Percentiles rank a stretch among this genome's conserved stretches.
Conservation (phyloP, 2,888 invertebrate species). For the Torymus texanus region DNA sequence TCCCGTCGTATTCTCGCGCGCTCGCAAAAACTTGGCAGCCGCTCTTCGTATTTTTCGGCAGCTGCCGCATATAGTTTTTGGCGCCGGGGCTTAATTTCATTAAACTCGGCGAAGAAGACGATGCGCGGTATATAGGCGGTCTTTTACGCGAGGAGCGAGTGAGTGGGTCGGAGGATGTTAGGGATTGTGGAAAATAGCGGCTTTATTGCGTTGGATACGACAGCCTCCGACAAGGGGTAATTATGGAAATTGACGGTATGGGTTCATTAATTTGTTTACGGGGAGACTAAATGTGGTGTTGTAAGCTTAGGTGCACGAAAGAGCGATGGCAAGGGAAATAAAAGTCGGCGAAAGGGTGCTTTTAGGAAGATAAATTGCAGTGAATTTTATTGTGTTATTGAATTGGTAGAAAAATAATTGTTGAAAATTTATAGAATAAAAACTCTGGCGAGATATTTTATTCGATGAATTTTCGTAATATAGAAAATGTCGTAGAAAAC, state of each 20-base stretch:
- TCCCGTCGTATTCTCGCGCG: not conserved
- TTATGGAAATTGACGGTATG: slow-evolving; percentile 35
- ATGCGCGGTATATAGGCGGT: too few species aligned
- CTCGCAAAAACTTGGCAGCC: slow-evolving; percentile 6
- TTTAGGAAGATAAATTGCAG: too few species aligned
- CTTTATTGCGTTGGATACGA: slow-evolving; percentile 44
- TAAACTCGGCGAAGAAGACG: slow-evolving; percentile 2
- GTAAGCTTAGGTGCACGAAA: not conserved
- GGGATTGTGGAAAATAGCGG: not conserved
- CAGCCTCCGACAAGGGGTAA: not conserved
- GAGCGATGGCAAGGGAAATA: too few species aligned
- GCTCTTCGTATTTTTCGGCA: not conserved
- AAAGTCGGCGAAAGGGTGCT: too few species aligned
- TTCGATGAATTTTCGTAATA: too few species aligned
- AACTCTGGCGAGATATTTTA: too few species aligned
- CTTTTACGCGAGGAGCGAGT: too few species aligned
- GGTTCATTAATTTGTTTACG: slow-evolving; percentile 34
- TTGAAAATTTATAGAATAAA: too few species aligned
- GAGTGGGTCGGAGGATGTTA: too few species aligned
- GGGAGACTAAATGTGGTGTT: not conserved
- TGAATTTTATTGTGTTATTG: too few species aligned
- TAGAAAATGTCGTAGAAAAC: too few species aligned
- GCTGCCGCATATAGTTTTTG: not conserved
- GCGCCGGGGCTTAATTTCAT: slow-evolving; percentile 29
- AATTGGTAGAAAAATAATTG: too few species aligned